phyloP scores from a whole-genome alignment of 2,113 vertebrate genomes.

The Epinephelus moara region DNA sequence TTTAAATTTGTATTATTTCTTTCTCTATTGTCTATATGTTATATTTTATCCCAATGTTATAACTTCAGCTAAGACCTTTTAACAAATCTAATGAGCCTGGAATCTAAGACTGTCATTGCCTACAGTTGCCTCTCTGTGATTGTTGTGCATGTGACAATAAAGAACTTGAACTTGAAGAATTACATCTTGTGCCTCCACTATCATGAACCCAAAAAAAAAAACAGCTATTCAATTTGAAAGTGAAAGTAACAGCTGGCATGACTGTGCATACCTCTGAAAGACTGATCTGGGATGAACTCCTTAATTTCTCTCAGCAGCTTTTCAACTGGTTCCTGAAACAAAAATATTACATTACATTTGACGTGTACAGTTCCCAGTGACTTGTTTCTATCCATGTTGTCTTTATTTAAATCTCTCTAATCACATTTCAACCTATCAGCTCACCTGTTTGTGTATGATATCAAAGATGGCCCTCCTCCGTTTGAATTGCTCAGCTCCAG shows the following conservation, averaged over 20 bases:
- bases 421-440: background rate
- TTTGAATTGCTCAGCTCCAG: fast-evolving
- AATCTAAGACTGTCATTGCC: no score
- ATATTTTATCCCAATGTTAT: no score
- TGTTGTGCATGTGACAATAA: no score
- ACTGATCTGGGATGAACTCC: background rate
- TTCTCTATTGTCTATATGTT: no score
- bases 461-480: constrained; percentile 3
- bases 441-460: constrained; percentile 43
- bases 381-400: no score
- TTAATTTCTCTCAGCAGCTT: background rate
- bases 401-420: background rate
- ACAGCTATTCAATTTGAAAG: background rate
- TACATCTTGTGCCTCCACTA: background rate
- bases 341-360: background rate
- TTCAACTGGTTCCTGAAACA: constrained; percentile 14
- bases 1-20: no score
- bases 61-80: no score
- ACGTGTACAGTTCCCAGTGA: background rate
- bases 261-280: constrained; percentile 7
- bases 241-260: background rate
- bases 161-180: no score
- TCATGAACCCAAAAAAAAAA: background rate
- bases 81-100: no score
- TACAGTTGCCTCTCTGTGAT: no score